A percentile compares a stretch with the other conserved stretches of the same genome.
These are phyloP conservation scores for Tuberolachnus salignus DNA, from an alignment of 2,888 invertebrate genomes.

Conservation along the genomic window DNA sequence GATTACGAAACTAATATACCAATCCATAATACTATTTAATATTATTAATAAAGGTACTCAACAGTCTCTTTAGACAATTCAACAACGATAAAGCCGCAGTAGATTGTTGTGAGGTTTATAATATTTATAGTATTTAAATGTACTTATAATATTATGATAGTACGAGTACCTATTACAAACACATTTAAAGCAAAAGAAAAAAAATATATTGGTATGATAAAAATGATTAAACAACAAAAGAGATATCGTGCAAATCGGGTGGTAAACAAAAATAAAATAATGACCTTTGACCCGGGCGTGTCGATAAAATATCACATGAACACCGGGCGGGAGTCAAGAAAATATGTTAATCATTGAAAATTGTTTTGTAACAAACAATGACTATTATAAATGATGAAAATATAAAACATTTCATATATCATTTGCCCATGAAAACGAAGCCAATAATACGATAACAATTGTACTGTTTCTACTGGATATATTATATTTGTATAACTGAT, in stretches of 20 bases:
- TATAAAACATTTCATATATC: not conserved
- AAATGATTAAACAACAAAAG: constrained; percentile 49
- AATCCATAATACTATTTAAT: no score
- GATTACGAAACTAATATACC: not conserved
- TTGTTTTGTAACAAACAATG: constrained; percentile 11
- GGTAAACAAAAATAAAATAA: constrained; percentile 32
- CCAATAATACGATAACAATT: no score
- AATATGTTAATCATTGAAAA: constrained; percentile 30
- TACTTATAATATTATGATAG: not conserved
- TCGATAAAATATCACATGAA: constrained; percentile 52
- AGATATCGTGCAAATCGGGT: constrained; percentile 37
- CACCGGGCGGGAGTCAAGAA: constrained; percentile 20
- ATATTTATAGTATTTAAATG: constrained; percentile 14
- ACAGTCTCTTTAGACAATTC: not conserved
- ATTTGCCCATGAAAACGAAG: not conserved
- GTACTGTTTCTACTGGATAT: no score
- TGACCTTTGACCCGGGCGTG: constrained; percentile 34
- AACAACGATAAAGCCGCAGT: not conserved
- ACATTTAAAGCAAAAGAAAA: no score
- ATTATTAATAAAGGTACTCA: not conserved
- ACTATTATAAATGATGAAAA: not conserved
- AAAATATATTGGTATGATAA: constrained; percentile 15
- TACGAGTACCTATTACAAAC: not conserved
- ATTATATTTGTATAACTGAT: no score
- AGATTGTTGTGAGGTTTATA: not conserved